Evolutionary conservation across 2,888 invertebrate genomes (phyloP), one percentile per base, ranked within the genome.

Genomic region (Elmis aenea): DNA sequence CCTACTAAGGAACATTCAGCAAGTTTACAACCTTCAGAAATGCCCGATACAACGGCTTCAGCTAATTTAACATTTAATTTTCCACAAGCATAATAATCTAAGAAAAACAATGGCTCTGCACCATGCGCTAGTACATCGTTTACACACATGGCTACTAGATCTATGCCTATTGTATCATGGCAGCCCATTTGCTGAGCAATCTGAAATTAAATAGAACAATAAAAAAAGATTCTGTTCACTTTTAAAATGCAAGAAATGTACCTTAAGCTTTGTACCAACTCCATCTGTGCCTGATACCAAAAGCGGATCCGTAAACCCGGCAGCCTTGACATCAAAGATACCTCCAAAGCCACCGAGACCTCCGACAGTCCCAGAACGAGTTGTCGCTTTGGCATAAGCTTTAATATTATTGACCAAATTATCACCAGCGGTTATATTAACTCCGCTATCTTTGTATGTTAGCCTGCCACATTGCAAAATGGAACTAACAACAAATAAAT

Each of bases 101-200:
- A 72, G 70, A 99, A 97, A 52, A 91, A 95, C 48, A 99, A 74
- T 0, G 97, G 95, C 56, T 93, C 91, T 0, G 95, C 97, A 25
- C 95, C 96, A 43, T 93, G 88, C 50, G 93, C 93, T 28, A 99
- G 70, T 31, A 97, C 81, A 66, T 97, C 95, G 70, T 99, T 99
- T 26, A 91, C 95, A 61, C 95, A 95, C 93, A 96, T 95, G 3
- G 96, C 97, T 2, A 99, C 94, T 16, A 99, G 73, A 68, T 99
- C 99, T 52, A 90, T 85, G 1, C 97, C 97, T 33, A 97, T 79
- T 0, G 85, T 83, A 54, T 83, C 77, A 66, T 91, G 93, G 34
- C 83, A 77, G 9, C 79, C 75, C 59, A 81, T 78, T 39, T 77
- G 76, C 59, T 92, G 81, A 0, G 95, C 92, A 51, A 96, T 79